Base-by-base conservation (phyloP, 2,797 vertebrate species). In the Orientallactaga sibirica region DNA sequence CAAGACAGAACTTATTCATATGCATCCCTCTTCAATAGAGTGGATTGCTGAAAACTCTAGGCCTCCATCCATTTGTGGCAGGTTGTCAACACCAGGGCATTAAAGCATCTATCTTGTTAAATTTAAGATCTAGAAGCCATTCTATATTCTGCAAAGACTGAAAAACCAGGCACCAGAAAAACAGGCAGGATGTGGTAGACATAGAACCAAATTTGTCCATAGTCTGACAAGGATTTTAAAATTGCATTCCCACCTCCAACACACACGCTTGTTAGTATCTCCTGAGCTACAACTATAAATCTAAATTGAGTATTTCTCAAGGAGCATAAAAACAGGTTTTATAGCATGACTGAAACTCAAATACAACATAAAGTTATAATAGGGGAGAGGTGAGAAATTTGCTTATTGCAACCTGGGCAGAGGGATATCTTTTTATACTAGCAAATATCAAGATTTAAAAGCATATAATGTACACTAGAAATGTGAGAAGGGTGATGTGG, bases 361-460 rank as follows among this genome's bases (percentile, higher is more conserved):
- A 82, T n/a, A 25, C 41, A 77, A 70, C 52, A 86, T 79, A 79
- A 82, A 92, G 71, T 25, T 88, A 37, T 66, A 96, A 90, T 25
- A 86, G 41, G 71, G 66, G 22, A 92, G 61, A 87, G 41, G 80
- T 91, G 25, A 96, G 71, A 95, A 94, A 92, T 70, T 55, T 91
- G 75, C 92, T 80, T 83, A 88, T 33, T 78, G 52, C 78, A 84
- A 78, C 20, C 66, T 93, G n/a, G 80, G 68, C 55, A 91, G 48
- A 93, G 24, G 75, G 43, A 71, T 58, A 83, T 66, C 27, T 78
- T 92, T 94, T 96, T 82, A 84, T 48, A 73, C 33, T 16, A 76
- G 79, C 33, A 15, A 94, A 80, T 61, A 84, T 70, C 75, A 94
- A 92, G 66, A 91, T 85, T 89, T 91, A 93, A 93, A 95, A 66